phyloP scores from a whole-genome alignment of 2,797 vertebrate genomes.

The Taeniopygia guttata region DNA sequence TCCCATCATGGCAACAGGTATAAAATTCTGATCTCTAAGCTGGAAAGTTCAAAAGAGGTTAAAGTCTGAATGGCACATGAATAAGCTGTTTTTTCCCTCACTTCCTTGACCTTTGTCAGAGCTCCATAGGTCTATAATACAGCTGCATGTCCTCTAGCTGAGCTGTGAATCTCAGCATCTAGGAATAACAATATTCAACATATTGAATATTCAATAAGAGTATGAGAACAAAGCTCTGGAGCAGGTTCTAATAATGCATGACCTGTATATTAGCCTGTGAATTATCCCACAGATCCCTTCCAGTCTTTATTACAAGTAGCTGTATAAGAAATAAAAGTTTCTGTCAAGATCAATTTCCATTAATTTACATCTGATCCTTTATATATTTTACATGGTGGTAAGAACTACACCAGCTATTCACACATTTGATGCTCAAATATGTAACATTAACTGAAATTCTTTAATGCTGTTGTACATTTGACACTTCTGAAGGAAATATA shows the following conservation, averaged over 20 bases:
- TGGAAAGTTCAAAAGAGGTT: background rate
- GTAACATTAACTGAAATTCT: background rate
- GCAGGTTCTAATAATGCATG: background rate
- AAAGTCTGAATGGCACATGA: background rate
- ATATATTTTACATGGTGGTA: background rate
- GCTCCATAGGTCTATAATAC: background rate
- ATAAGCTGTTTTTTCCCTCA: background rate
- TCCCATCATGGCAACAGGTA: background rate
- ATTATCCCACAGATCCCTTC: background rate
- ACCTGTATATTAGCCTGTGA: background rate
- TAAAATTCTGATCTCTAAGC: background rate
- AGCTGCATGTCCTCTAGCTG: background rate
- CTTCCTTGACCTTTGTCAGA: background rate
- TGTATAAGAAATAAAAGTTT: background rate
- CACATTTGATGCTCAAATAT: background rate
- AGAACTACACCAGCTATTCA: background rate
- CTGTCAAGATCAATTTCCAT: background rate
- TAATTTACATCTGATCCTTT: background rate
- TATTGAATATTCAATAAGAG: background rate
- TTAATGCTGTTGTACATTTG: background rate
- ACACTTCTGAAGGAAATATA: background rate
- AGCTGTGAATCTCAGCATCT: background rate
- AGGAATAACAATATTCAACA: background rate
- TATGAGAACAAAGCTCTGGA: background rate
- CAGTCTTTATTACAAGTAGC: background rate